phyloP scores from a whole-genome alignment of 1,140 invertebrate species.

The Trigoniulus corallinus region DNA sequence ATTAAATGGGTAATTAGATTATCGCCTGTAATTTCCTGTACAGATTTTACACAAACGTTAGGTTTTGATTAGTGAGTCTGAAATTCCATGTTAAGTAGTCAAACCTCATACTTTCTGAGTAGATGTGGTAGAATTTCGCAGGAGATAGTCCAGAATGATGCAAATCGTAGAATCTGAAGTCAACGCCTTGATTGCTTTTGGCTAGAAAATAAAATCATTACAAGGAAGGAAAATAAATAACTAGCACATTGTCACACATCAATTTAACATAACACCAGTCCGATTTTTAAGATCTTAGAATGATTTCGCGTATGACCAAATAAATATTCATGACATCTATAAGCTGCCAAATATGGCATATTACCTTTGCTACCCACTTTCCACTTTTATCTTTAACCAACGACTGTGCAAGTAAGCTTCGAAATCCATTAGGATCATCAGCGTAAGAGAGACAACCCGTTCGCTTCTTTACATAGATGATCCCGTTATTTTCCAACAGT shows the following conservation, averaged over 20 bases:
- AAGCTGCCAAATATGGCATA: constrained; percentile 1
- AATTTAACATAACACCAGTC: constrained; percentile 2
- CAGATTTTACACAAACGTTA: constrained; percentile 6
- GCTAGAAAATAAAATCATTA: constrained; percentile 18
- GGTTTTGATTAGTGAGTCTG: too few species aligned
- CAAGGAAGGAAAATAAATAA: constrained; percentile 11
- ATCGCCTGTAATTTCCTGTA: constrained; percentile 22
- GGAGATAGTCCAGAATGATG: neutral
- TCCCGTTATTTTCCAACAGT: constrained; percentile 47
- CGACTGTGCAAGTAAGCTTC: constrained; percentile 61
- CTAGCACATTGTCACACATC: constrained; percentile 8
- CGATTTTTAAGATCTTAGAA: neutral
- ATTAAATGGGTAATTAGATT: constrained; percentile 55
- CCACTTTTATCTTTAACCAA: constrained; percentile 58
- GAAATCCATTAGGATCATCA: constrained; percentile 66
- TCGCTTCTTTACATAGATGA: constrained; percentile 68
- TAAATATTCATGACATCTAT: constrained; percentile 1
- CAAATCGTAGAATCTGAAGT: constrained; percentile 30
- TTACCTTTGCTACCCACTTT: constrained; percentile 40
- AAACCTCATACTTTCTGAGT: constrained; percentile 17
- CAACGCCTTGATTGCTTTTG: constrained; percentile 32
- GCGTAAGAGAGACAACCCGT: constrained; percentile 73
- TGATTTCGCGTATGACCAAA: neutral
- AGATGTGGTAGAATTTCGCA: constrained; percentile 37
- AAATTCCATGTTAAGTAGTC: too few species aligned